Evolutionary conservation across 2,113 vertebrate species (phyloP), one percentile per base, ranked within the genome.

Genomic region (Zosterops lateralis): DNA sequence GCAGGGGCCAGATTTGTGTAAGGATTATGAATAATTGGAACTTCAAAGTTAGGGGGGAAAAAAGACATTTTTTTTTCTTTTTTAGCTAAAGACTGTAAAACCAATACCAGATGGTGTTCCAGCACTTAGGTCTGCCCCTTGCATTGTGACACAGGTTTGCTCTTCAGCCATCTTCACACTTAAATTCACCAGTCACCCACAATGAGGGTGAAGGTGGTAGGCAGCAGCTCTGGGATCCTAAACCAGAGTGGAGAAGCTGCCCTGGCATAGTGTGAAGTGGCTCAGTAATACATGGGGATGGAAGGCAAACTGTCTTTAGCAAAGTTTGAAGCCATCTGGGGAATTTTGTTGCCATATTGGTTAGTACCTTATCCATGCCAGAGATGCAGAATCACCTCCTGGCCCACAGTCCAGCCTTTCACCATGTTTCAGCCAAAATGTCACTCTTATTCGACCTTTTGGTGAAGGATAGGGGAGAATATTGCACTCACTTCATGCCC

Each of bases 401-500:
- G 31, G 6, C 29, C 56, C 51, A 12, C 38, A 57, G 25, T 61
- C 54, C 34, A 86, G 44, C 16, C 26, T 67, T 71, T 56, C 34
- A 66, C 26, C 40, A 31, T 2, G 0, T 48, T 84, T 82, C 1
- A 2, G 15, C 24, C 19, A 72, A 62, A 74, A 40, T 68, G 26
- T 87, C 48, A 66, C 9, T 19, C 28, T 36, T 50, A 9, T 66
- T 85, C 50, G 76, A 53, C 5, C 3, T 70, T 48, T 12, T n/a
- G 16, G 11, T 83, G 51, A 45, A 61, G 24, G n/a, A 32, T 12
- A 16, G 13, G 8, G 20, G 25, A 76, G 10, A 0, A 3, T 45
- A 12, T 50, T 58, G 17, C 51, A 38, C 15, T 66, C 0, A 0
- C 7, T 60, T 67, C 7, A 13, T 3, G 1, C 20, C 15, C 18